A percentile compares a stretch with the other conserved stretches of the same genome.
These are phyloP conservation scores for Nebria ingens DNA, from an alignment of 1,140 invertebrate species.

Conservation along the genomic window DNA sequence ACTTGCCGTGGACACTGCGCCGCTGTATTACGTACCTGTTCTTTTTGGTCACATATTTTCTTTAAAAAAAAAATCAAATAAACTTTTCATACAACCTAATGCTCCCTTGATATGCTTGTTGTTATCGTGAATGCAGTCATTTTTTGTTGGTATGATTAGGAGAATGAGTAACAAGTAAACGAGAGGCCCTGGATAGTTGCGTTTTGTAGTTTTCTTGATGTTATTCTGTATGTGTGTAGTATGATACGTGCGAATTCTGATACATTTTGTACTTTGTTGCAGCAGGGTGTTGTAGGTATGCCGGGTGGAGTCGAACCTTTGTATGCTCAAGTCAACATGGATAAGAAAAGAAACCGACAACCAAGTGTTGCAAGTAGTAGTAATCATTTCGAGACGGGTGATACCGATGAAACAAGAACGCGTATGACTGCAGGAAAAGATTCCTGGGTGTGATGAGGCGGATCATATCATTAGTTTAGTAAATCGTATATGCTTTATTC, in stretches of 20 bases:
- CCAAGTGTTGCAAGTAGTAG: slow-evolving; percentile 28
- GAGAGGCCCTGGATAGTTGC: slow-evolving; percentile 31
- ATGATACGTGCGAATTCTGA: background rate
- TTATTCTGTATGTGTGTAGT: background rate
- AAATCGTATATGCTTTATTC: background rate
- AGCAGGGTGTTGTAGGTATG: background rate
- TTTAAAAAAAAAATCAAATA: too few relatives aligned
- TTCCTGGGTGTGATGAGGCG: slow-evolving; percentile 29
- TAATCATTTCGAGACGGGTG: slow-evolving; percentile 24
- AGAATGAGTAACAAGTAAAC: slow-evolving; percentile 19
- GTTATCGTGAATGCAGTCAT: too few relatives aligned
- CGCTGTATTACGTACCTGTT: too few relatives aligned
- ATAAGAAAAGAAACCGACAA: slow-evolving; percentile 62
- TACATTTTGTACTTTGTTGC: background rate
- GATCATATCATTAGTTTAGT: slow-evolving; percentile 1
- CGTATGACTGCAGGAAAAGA: slow-evolving; percentile 29
- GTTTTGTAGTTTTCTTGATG: background rate
- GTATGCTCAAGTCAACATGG: slow-evolving; percentile 71
- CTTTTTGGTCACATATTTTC: too few relatives aligned
- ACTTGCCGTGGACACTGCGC: slow-evolving; percentile 21
- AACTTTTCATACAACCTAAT: too few relatives aligned
- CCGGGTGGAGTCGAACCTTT: slow-evolving; percentile 45
- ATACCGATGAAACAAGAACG: slow-evolving; percentile 16
- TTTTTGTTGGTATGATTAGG: too few relatives aligned
- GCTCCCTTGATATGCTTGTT: background rate